Evolutionary conservation across 2,113 vertebrate species (phyloP).

Genomic region (Caretta caretta): DNA sequence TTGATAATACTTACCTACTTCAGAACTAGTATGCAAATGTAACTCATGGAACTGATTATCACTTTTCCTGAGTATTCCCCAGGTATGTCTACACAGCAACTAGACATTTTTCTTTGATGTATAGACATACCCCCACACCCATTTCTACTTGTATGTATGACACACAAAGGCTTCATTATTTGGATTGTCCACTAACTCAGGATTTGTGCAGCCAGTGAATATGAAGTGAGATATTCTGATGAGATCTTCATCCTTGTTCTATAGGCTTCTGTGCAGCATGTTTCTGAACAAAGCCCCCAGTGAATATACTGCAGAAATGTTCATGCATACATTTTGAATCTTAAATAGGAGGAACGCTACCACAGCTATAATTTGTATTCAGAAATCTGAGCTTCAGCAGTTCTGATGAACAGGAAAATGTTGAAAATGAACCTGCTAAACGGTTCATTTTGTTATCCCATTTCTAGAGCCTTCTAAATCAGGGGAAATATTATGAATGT

Average conservation of each 20-base stretch:
- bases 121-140: too few species aligned
- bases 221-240: not conserved
- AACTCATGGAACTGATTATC: too few species aligned
- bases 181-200: not conserved
- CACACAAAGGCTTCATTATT: too few species aligned
- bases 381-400: not conserved
- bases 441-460: not conserved
- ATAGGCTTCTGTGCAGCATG: accelerated
- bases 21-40: too few species aligned
- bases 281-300: not conserved
- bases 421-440: not conserved
- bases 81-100: too few species aligned
- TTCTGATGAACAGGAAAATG: not conserved
- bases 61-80: too few species aligned
- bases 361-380: not conserved
- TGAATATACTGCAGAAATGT: not conserved
- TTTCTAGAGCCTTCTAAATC: not conserved
- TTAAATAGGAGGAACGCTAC: not conserved
- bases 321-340: accelerated
- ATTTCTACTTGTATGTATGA: too few species aligned
- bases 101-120: too few species aligned
- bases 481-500: not conserved
- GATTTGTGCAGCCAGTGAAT: not conserved
- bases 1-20: too few species aligned
- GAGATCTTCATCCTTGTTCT: not conserved